Base-by-base conservation (phyloP, 1,140 invertebrate genomes). In the Eupeodes corollae region DNA sequence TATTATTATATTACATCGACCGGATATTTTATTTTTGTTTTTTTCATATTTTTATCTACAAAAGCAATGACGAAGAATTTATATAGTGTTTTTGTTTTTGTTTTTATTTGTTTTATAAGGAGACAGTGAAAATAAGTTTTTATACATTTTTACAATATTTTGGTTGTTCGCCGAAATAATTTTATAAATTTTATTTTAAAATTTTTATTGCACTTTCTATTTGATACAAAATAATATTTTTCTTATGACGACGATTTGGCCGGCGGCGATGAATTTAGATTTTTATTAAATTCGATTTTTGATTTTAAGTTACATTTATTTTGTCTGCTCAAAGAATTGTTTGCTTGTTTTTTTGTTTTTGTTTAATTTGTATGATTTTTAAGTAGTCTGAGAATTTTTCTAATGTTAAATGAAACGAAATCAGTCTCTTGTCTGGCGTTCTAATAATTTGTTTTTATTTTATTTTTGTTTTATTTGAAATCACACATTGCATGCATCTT, bases 241-340 rank as follows among this genome's bases (percentile, higher is more conserved):
- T n/a, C n/a, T n/a, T 26, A 26, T 8, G 8, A 26, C 21, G 21
- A 26, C 21, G 21, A 26, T 8, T 5, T 8, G 21, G 8, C 21
- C 8, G 21, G 21, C 21, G 21, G 21, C 21, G 21, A 26, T 26
- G 21, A 26, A 26, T 26, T n/a, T n/a, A n/a, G n/a, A n/a, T n/a
- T 44, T 57, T 50, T 42, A 53, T 59, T 63, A 63, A 63, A 63
- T 63, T 63, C 60, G 60, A 63, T 63, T 63, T 63, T 63, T 63
- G 60, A 63, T 63, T 63, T 62, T 57, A 45, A 53, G 9, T 21
- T 42, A 26, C 40, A 19, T 10, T 21, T 42, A 26, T 39, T 52
- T 45, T 45, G 42, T 35, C 47, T 51, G 47, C 43, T 56, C 41
- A 45, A 30, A 42, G 33, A 33, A 41, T 47, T 38, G 32, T 35